Base-by-base conservation (phyloP, 1,140 invertebrate genomes). In the Globodera rostochiensis region DNA sequence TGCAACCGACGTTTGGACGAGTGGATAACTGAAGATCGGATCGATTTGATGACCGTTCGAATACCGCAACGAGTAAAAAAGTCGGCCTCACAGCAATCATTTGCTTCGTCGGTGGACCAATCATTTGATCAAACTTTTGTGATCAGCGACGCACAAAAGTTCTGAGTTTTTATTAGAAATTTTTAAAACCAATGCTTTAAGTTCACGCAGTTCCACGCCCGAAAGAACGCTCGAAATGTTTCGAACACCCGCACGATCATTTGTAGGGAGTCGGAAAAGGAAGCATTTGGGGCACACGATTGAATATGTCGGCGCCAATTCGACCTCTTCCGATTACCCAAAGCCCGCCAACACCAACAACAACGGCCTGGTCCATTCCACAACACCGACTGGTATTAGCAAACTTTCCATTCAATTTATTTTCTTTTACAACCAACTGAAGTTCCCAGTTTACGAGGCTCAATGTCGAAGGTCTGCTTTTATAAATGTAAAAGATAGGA, bases 1-100 rank as follows among this genome's bases (percentile, higher is more conserved):
- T 86, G 86, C 70, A 86, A 86, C 53, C 86, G 85, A 0, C 79
- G 85, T 15, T 70, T 86, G 46, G 85, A 86, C 47, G 86, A 86
- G 46, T 86, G 85, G 85, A 80, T 87, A 53, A 81, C 21, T 3
- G 85, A 87, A 53, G 74, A 79, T 21, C 57, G 53, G 25, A 50
- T 86, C 13, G 85, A 86, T 50, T 45, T 85, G 21, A 84, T n/a
- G 9, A 69, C 71, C 9, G 83, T 84, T 11, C 50, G 73, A n/a
- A 57, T 85, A 19, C 83, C 83, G 15, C 84, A 84, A 47, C 84
- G 82, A 4, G 83, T 84, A 6, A 80, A 71, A 19, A 84, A 84
- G 47, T 78, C 77, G 19, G 36, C 57, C 5, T 73, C 70, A 7
- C 57, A 70, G 21, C 70, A 50, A 19, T 49, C 67, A 8, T 76